Evolutionary conservation across 2,797 vertebrate genomes (phyloP), one percentile per base, ranked within the genome.

Genomic region (Bovichtus variegatus): DNA sequence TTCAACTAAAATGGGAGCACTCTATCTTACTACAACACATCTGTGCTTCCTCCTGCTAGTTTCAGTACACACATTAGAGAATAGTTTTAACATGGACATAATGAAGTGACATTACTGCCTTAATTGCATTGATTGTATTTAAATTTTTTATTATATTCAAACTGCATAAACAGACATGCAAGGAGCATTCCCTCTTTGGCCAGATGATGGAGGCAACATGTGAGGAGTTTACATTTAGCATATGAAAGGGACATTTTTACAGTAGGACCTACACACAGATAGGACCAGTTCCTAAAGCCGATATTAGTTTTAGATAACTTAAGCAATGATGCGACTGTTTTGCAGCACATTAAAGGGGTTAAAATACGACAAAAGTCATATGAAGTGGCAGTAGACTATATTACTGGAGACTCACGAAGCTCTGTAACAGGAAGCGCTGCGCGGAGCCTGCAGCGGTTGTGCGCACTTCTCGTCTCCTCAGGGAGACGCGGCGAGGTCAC

Each of bases 401-500:
- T 34, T 41, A 5, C 6, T 5, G 0, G 3, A 51, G 38, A 31
- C 49, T 23, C 60, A 4, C 43, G 2, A 4, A 49, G 44, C 23
- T 12, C 27, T 29, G 5, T 7, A 36, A 70, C 64, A 66, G 55
- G 79, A 76, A 62, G 49, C 21, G 6, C 18, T 21, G 3, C 0
- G 3, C 3, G 23, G 40, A 4, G 66, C 7, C 19, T 38, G 23
- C 4, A 3, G 7, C 19, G 71, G n/a, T n/a, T n/a, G n/a, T 59
- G 80, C 70, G 65, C 74, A 16, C 64, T 3, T 53, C 43, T 1
- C 50, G 38, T 63, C 68, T 69, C 23, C 25, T 8, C 34, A 0
- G 29, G 23, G 60, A 11, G 64, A 61, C 10, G 68, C 57, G 51
- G 46, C 53, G 59, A 82, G 82, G 87, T 90, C 91, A 91, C 89